A percentile compares a stretch with the other conserved stretches of the same genome.
Conservation (phyloP, 2,113 vertebrate genomes). For the Columbina picui region DNA sequence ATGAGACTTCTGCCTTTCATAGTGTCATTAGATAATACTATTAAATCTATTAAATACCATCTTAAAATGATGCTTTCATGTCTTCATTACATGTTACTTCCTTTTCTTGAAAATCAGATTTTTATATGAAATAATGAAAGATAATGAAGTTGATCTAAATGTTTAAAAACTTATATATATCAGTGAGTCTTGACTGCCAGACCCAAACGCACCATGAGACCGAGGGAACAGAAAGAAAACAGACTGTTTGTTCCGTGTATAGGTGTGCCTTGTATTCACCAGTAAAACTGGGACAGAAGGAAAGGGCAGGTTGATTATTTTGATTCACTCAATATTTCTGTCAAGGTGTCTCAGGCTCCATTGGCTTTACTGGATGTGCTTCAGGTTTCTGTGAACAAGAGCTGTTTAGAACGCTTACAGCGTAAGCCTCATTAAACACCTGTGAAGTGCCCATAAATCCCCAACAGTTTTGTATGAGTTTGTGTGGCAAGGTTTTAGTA, state of each 20-base stretch:
- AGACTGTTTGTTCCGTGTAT: background rate
- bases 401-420: background rate
- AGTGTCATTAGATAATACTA: background rate
- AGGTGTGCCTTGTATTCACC: background rate
- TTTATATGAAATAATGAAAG: background rate
- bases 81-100: background rate
- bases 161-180: background rate
- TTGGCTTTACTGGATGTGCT: background rate
- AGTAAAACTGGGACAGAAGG: background rate
- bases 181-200: background rate
- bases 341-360: background rate
- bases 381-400: background rate
- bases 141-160: background rate
- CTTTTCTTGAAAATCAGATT: background rate
- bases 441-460: background rate
- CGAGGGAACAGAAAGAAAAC: background rate
- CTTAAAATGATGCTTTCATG: background rate
- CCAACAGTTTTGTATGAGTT: background rate
- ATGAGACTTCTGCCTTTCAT: background rate
- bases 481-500: too few species aligned
- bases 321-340: background rate
- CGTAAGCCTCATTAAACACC: slow-evolving; percentile 13
- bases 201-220: background rate
- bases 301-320: background rate
- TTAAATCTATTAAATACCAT: background rate